Evolutionary conservation across 1,140 invertebrate genomes (phyloP).

Genomic region (Bombus waltoni): DNA sequence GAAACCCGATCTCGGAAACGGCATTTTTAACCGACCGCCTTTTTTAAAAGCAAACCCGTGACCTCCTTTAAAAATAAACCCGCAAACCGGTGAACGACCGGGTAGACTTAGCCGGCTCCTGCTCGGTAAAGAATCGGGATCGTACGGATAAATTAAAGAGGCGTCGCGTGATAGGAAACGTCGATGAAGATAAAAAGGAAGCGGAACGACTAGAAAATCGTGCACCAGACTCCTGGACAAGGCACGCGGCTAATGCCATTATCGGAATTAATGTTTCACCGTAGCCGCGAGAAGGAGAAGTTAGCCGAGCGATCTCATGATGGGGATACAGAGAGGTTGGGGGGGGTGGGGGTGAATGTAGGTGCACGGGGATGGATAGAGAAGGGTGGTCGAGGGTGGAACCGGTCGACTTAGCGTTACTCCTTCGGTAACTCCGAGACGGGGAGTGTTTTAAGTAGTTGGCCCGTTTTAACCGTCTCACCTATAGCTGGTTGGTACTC

Average conservation of each 20-base stretch:
- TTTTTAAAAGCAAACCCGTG: neutral
- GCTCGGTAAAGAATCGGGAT: neutral
- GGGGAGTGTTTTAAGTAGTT: conserved; percentile 60
- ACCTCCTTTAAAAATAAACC: neutral
- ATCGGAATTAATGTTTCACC: conserved; percentile 62
- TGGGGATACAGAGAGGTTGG: too few species aligned
- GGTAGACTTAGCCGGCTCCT: neutral
- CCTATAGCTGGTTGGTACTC: conserved; percentile 21
- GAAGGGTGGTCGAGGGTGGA: neutral
- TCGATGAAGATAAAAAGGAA: neutral
- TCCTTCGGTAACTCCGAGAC: conserved; percentile 5
- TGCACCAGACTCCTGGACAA: neutral
- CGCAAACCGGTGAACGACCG: neutral
- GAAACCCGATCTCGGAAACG: neutral
- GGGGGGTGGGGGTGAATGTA: neutral
- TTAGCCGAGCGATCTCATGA: conserved; percentile 55
- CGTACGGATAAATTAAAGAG: neutral
- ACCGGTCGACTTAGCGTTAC: conserved; percentile 28
- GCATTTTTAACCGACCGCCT: neutral
- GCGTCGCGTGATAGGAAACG: conserved; percentile 13
- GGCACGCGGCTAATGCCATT: conserved; percentile 59
- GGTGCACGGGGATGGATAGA: neutral
- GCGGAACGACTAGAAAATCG: conserved; percentile 9
- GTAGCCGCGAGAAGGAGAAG: conserved; percentile 38
- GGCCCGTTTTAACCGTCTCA: conserved; percentile 57